Percentiles rank a stretch among this genome's conserved stretches.
phyloP scores from a whole-genome alignment of 2,113 vertebrate genomes.

The Psittacula cyanocephala region DNA sequence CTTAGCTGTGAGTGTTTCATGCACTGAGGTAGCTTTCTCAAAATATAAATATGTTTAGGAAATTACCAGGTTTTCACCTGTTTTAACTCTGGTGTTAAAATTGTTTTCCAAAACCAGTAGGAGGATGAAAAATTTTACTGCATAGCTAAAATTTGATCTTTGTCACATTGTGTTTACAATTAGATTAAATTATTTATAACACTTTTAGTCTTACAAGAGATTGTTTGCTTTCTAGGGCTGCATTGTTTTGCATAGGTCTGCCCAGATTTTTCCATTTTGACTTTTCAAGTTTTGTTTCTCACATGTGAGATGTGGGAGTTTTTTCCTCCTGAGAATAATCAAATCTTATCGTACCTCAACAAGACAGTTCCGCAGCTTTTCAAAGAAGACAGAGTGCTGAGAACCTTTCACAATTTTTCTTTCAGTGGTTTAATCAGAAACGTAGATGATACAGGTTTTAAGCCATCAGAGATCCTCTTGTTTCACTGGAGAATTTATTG shows the following conservation, averaged over 20 bases:
- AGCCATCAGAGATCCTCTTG: background rate
- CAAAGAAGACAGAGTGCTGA: background rate
- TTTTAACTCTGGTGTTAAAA: background rate
- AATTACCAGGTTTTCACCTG: background rate
- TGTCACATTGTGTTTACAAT: background rate
- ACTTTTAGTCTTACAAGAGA: background rate
- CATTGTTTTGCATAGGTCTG: background rate
- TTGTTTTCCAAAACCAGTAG: background rate
- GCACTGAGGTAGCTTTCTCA: background rate
- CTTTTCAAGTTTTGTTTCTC: constrained; percentile 1
- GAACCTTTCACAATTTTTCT: background rate
- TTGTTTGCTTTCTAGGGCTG: background rate
- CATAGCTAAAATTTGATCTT: background rate
- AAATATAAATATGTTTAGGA: background rate
- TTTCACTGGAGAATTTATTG: background rate
- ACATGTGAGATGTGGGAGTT: background rate
- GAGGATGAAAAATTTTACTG: background rate
- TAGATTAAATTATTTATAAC: background rate
- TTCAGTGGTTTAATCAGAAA: background rate
- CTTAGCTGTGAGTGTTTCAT: background rate
- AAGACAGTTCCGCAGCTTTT: background rate
- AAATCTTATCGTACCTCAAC: background rate
- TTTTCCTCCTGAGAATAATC: background rate
- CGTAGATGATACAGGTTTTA: background rate
- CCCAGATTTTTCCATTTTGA: background rate